A percentile compares a stretch with the other conserved stretches of the same genome.
Evolutionary conservation across 1,140 invertebrate species (phyloP).

Genomic region (Heterodera schachtii): DNA sequence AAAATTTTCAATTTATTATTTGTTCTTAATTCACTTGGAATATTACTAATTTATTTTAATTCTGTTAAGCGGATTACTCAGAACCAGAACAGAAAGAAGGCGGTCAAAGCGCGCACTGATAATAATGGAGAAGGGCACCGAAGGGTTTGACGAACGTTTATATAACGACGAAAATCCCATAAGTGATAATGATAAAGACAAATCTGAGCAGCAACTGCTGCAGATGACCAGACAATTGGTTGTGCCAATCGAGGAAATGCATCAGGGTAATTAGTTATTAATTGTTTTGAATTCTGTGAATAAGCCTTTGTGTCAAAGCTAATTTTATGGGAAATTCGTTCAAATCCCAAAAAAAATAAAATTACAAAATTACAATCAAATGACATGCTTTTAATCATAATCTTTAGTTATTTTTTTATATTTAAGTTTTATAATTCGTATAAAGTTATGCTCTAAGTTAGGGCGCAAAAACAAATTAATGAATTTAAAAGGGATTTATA

Average conservation of each 20-base stretch:
- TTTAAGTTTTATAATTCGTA: no score
- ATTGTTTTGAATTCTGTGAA: no score
- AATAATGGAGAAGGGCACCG: not conserved
- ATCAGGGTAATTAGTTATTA: not conserved
- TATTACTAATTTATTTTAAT: not conserved
- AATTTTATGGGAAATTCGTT: no score
- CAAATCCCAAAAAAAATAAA: no score
- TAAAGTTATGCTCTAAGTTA: no score
- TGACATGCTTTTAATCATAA: no score
- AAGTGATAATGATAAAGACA: not conserved
- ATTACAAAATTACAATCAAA: no score
- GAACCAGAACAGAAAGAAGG: not conserved
- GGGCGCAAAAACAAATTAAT: no score
- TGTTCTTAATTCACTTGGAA: not conserved
- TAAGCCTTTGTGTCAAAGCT: no score
- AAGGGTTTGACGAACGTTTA: not conserved
- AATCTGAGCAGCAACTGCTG: not conserved
- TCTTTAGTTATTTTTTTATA: no score
- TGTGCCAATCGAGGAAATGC: not conserved
- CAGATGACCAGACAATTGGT: not conserved
- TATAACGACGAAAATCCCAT: not conserved
- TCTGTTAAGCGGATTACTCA: not conserved
- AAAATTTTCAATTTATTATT: no score
- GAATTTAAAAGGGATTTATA: no score
- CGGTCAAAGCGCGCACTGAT: not conserved